Evolutionary conservation across 2,797 vertebrate genomes (phyloP).

Genomic region (Danio jaintianensis): DNA sequence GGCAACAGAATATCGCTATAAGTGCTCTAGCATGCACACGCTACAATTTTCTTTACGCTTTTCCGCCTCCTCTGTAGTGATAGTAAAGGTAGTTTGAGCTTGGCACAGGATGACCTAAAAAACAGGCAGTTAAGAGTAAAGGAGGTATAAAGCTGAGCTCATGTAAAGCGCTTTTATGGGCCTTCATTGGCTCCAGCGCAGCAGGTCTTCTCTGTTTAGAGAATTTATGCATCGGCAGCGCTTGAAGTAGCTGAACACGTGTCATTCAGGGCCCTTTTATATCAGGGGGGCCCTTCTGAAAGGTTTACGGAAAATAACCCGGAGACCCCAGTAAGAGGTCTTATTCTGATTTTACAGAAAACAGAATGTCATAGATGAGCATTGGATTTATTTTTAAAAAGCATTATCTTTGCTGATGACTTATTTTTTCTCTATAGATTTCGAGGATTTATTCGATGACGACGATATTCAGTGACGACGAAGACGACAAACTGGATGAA

Average conservation of each 20-base stretch:
- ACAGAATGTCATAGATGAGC: neutral
- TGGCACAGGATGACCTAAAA: slow-evolving; percentile 47
- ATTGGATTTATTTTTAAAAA: neutral
- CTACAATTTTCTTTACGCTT: slow-evolving; percentile 41
- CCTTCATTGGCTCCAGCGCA: slow-evolving; percentile 62
- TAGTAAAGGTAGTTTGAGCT: slow-evolving; percentile 34
- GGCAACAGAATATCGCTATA: neutral
- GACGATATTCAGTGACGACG: slow-evolving; percentile 79
- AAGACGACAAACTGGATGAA: slow-evolving; percentile 2
- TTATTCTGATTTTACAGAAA: neutral
- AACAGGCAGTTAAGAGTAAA: slow-evolving; percentile 55
- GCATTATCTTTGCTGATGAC: neutral
- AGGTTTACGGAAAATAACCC: neutral
- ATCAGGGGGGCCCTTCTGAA: slow-evolving; percentile 22
- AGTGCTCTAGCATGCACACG: slow-evolving; percentile 25
- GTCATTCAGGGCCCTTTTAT: slow-evolving; percentile 40
- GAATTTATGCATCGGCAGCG: slow-evolving; percentile 53
- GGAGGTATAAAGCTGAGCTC: slow-evolving; percentile 41
- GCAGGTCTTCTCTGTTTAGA: slow-evolving; percentile 58
- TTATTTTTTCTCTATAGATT: slow-evolving; percentile 68
- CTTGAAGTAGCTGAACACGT: slow-evolving; percentile 57
- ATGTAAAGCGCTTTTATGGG: slow-evolving; percentile 62
- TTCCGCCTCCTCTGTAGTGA: neutral
- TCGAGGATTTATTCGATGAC: slow-evolving; percentile 82
- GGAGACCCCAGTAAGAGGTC: neutral